A percentile compares a stretch with the other conserved stretches of the same genome.
These are phyloP conservation scores for Celastrina argiolus DNA, from an alignment of 2,888 invertebrate species.

Conservation along the genomic window DNA sequence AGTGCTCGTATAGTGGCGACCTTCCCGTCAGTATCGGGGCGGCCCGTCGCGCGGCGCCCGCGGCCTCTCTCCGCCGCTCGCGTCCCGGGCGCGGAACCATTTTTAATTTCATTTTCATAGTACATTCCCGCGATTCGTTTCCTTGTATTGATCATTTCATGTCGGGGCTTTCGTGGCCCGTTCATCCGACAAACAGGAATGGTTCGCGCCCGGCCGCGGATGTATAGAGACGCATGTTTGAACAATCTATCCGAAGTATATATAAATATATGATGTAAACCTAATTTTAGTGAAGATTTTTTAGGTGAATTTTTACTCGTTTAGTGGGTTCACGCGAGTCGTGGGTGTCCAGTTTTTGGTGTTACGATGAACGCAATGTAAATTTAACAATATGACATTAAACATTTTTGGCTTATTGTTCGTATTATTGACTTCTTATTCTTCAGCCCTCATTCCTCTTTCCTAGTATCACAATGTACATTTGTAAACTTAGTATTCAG, in stretches of 20 bases:
- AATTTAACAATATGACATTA: conserved; percentile 76
- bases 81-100: neutral
- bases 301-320: conserved; percentile 73
- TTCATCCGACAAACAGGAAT: neutral
- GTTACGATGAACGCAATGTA: conserved; percentile 72
- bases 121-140: neutral
- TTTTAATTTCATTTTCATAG: neutral
- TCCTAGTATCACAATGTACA: too few species aligned
- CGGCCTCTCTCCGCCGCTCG: neutral
- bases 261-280: conserved; percentile 53
- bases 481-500: too few species aligned
- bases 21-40: neutral
- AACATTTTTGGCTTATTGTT: conserved; percentile 77
- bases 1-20: neutral
- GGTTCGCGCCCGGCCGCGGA: conserved; percentile 1
- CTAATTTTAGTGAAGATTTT: conserved; percentile 66
- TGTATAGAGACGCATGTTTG: conserved; percentile 32
- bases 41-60: neutral
- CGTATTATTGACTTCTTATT: conserved; percentile 64
- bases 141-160: neutral
- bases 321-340: conserved; percentile 61
- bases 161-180: neutral
- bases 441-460: neutral
- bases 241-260: conserved; percentile 55
- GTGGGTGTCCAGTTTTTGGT: conserved; percentile 68